phyloP scores from a whole-genome alignment of 2,888 invertebrate species.

The Hymenopus coronatus region DNA sequence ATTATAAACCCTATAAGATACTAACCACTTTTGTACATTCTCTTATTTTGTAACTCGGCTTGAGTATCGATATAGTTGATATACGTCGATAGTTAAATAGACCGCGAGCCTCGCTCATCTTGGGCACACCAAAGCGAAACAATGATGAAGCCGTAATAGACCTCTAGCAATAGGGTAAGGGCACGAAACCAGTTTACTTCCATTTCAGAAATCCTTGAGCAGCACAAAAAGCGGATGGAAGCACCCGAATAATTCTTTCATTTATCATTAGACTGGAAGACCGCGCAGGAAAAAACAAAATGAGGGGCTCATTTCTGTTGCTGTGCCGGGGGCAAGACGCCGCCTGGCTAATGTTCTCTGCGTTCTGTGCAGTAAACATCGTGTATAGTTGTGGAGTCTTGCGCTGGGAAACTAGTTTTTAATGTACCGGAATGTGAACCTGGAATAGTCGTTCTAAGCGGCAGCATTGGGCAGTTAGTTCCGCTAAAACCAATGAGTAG shows the following conservation, averaged over 20 bases:
- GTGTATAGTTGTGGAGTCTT: no score
- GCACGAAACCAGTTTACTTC: background rate
- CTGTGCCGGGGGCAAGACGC: background rate
- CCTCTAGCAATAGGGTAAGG: background rate
- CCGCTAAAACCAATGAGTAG: no score
- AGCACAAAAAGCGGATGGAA: background rate
- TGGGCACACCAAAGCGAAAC: background rate
- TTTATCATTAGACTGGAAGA: background rate
- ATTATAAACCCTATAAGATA: no score
- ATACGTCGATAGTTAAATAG: no score
- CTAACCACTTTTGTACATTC: no score
- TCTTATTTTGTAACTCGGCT: no score
- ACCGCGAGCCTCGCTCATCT: background rate
- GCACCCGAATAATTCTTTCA: background rate
- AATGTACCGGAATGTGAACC: no score
- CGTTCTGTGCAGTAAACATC: background rate
- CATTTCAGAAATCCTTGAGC: background rate
- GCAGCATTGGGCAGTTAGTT: no score
- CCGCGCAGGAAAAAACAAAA: background rate
- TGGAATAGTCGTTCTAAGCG: no score
- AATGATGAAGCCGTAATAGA: background rate
- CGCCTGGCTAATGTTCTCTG: background rate
- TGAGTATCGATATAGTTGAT: no score
- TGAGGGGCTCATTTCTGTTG: background rate
- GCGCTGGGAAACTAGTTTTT: no score